These are phyloP conservation scores for Tetragonula clypearis DNA, from an alignment of 1,140 invertebrate genomes.

Conservation along the genomic window DNA sequence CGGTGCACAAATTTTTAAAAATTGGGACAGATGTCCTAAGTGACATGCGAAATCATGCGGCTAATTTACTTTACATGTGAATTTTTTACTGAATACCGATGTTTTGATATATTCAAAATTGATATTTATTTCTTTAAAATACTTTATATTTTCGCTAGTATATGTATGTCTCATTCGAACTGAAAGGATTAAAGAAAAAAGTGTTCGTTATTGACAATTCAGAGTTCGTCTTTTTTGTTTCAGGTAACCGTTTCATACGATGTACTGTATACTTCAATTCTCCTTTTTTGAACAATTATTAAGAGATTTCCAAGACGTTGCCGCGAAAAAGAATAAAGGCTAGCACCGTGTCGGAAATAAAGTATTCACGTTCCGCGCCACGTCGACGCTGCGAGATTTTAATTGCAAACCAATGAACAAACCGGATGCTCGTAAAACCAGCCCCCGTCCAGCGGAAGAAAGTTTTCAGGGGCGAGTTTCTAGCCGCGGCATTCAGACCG, in stretches of 20 bases:
- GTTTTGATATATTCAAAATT: too few species aligned
- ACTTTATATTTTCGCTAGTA: too few species aligned
- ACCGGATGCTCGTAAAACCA: neutral
- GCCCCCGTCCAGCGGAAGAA: neutral
- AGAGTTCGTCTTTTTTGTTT: neutral
- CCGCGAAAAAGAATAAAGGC: neutral
- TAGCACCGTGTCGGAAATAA: neutral
- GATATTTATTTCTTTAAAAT: too few species aligned
- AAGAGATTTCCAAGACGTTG: neutral
- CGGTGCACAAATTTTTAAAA: too few species aligned
- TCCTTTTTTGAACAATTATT: neutral
- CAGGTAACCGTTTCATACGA: neutral
- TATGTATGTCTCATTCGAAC: too few species aligned
- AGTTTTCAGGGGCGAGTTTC: conserved; percentile 45
- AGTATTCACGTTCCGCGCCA: neutral
- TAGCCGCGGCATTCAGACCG: conserved; percentile 38
- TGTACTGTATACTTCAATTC: neutral
- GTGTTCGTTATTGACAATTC: neutral
- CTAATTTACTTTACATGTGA: too few species aligned
- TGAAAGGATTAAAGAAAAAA: neutral
- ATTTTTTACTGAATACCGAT: too few species aligned
- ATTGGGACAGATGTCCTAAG: too few species aligned
- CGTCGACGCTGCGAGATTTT: neutral
- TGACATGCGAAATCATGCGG: too few species aligned
- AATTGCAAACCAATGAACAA: conserved; percentile 53